Conservation (phyloP, 1,140 invertebrate genomes). For the Babylonia areolata region DNA sequence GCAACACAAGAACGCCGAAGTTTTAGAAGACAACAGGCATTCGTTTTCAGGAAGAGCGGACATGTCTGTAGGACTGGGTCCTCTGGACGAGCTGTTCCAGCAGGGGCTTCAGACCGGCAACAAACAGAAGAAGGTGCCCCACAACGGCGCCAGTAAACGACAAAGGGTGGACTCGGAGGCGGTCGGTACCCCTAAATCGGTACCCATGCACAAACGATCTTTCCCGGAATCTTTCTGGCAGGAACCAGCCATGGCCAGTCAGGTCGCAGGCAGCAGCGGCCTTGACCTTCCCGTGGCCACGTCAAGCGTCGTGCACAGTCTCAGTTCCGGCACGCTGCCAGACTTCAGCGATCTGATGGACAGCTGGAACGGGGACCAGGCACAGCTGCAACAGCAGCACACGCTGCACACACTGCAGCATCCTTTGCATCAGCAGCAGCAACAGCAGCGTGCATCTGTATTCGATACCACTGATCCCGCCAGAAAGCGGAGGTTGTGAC, state of each 20-base stretch:
- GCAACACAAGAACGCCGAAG: conserved; percentile 37
- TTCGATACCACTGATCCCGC: conserved; percentile 6
- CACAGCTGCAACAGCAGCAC: neutral
- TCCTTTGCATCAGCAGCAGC: neutral
- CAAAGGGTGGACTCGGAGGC: neutral
- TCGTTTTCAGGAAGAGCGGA: conserved; percentile 63
- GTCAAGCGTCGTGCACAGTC: conserved; percentile 30
- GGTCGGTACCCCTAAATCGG: conserved; percentile 19
- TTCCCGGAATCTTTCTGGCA: conserved; percentile 70
- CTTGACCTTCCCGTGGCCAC: conserved; percentile 30
- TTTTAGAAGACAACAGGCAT: conserved; percentile 50
- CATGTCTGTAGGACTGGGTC: conserved; percentile 60
- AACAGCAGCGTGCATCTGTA: neutral
- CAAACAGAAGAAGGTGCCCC: conserved; percentile 47
- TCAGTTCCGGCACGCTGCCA: conserved; percentile 57
- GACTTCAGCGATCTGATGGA: conserved; percentile 71
- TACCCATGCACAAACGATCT: conserved; percentile 67
- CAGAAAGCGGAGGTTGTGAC: conserved; percentile 1
- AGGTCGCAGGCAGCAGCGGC: neutral
- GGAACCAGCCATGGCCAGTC: conserved; percentile 44
- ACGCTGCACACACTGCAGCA: neutral
- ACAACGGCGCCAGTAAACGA: neutral
- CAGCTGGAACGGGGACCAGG: conserved; percentile 58
- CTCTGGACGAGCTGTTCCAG: conserved; percentile 68
- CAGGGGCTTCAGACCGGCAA: conserved; percentile 58